A percentile compares a stretch with the other conserved stretches of the same genome.
phyloP scores from a whole-genome alignment of 2,113 vertebrate genomes.

The Junco hyemalis region DNA sequence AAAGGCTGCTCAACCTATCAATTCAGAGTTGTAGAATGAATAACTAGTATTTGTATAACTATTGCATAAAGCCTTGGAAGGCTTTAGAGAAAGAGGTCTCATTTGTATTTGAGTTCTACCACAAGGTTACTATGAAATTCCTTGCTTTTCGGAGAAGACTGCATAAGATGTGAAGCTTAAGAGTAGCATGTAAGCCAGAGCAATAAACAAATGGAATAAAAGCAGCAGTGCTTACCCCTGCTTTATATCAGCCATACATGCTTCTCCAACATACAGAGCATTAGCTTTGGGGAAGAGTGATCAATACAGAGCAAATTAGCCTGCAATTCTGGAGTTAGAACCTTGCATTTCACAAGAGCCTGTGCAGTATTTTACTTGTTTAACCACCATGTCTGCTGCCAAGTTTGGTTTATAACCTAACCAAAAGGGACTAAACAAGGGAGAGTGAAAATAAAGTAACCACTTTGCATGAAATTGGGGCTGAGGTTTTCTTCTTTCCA shows the following conservation, averaged over 20 bases:
- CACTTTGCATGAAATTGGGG: constrained; percentile 75
- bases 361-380: constrained; percentile 22
- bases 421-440: constrained; percentile 63
- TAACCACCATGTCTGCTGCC: constrained; percentile 70
- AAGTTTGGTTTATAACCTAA: constrained; percentile 76
- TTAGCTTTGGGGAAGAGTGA: not conserved
- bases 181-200: not conserved
- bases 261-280: not conserved
- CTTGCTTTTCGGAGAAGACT: not conserved
- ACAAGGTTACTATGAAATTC: not conserved
- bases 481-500: constrained; percentile 67
- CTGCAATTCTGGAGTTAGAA: constrained; percentile 37
- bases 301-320: not conserved
- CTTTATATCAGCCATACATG: not conserved
- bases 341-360: constrained; percentile 16
- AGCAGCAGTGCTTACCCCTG: not conserved
- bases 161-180: not conserved
- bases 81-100: not conserved
- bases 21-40: not conserved
- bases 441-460: constrained; percentile 65
- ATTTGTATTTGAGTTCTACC: not conserved
- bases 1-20: not conserved
- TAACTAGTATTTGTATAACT: not conserved
- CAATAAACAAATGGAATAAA: not conserved
- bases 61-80: not conserved